A percentile compares a stretch with the other conserved stretches of the same genome.
Evolutionary conservation across 2,888 invertebrate species (phyloP).

Genomic region (Chaetoderma sp.): DNA sequence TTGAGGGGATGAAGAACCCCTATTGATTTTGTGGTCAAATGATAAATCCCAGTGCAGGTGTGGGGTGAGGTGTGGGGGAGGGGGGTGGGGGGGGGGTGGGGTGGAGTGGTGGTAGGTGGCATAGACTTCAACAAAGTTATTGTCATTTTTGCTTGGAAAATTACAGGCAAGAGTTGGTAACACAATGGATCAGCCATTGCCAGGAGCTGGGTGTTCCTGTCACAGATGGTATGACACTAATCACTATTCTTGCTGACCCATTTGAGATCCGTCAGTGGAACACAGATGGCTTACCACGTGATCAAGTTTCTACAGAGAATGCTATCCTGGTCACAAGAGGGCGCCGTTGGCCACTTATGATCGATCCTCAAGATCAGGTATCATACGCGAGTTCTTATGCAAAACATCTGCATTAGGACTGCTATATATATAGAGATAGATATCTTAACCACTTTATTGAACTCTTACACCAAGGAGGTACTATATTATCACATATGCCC

Average conservation of each 20-base stretch:
- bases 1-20: too few species aligned
- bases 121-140: too few species aligned
- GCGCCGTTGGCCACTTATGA: conserved; percentile 70
- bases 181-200: conserved; percentile 80
- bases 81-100: too few species aligned
- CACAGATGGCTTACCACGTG: conserved; percentile 68
- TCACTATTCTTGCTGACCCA: conserved; percentile 66
- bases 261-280: conserved; percentile 76
- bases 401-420: neutral
- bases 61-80: too few species aligned
- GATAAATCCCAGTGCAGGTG: too few species aligned
- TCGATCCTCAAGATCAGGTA: conserved; percentile 71
- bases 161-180: conserved; percentile 73
- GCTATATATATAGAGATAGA: neutral
- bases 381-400: neutral
- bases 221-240: conserved; percentile 77
- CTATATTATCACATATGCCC: too few species aligned
- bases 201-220: conserved; percentile 78
- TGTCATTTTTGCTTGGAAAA: too few species aligned
- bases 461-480: too few species aligned
- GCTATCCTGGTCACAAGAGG: conserved; percentile 69
- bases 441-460: neutral
- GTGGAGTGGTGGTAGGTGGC: too few species aligned
- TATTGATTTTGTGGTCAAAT: too few species aligned
- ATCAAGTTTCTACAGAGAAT: conserved; percentile 70